These are phyloP conservation scores for Calosoma granatense DNA, from an alignment of 1,140 invertebrate species.

Conservation along the genomic window DNA sequence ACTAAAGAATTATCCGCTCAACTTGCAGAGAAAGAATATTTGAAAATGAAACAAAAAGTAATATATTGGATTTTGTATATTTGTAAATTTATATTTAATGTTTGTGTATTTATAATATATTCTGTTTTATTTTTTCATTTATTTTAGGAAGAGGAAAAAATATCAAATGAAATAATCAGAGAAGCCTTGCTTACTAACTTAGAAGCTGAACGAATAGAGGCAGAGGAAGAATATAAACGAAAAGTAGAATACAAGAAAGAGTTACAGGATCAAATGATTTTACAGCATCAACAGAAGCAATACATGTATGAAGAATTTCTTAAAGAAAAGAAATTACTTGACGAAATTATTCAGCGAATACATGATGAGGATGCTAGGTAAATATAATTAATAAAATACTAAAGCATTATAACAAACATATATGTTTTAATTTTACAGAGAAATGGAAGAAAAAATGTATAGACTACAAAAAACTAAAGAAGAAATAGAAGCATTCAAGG, in stretches of 20 bases:
- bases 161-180: constrained; percentile 18
- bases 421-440: constrained; percentile 12
- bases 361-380: constrained; percentile 32
- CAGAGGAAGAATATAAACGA: constrained; percentile 24
- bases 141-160: constrained; percentile 16
- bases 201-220: constrained; percentile 19
- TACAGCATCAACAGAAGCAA: constrained; percentile 28
- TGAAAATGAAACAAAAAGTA: constrained; percentile 15
- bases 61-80: background rate
- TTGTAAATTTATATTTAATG: no score
- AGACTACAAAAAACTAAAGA: constrained; percentile 29
- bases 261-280: constrained; percentile 34
- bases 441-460: constrained; percentile 27
- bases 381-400: constrained; percentile 6
- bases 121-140: background rate
- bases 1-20: constrained; percentile 33
- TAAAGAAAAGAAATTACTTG: constrained; percentile 34
- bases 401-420: no score
- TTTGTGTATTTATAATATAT: background rate
- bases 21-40: constrained; percentile 32
- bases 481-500: constrained; percentile 32
- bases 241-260: constrained; percentile 30
- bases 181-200: constrained; percentile 19
- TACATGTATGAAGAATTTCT: constrained; percentile 34
- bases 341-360: constrained; percentile 32